phyloP scores from a whole-genome alignment of 2,888 invertebrate species.

The Nomada fucata region DNA sequence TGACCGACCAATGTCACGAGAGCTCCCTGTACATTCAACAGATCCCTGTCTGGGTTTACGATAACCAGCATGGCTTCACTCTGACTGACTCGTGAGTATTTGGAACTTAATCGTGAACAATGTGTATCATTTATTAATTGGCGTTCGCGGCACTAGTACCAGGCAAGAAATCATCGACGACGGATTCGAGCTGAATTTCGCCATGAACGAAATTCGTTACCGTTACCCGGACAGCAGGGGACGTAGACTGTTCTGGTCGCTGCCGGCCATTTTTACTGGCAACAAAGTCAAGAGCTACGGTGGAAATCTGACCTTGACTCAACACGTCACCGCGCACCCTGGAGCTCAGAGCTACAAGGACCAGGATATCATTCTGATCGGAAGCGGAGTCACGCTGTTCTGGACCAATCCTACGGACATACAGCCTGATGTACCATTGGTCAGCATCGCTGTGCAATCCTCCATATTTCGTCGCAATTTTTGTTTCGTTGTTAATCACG shows the following conservation, averaged over 20 bases:
- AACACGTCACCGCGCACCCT: conserved; percentile 87
- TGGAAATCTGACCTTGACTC: conserved; percentile 90
- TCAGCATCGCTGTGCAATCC: conserved; percentile 76
- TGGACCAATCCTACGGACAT: conserved; percentile 89
- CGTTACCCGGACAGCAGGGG: conserved; percentile 84
- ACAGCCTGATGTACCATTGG: conserved; percentile 86
- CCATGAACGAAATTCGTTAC: conserved; percentile 88
- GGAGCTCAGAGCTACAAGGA: conserved; percentile 87
- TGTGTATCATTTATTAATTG: no score
- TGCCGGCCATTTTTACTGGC: conserved; percentile 87
- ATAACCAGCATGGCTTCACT: conserved; percentile 86
- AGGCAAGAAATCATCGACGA: conserved; percentile 83
- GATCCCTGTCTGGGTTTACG: conserved; percentile 88
- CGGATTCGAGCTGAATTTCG: conserved; percentile 86
- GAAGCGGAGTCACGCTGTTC: conserved; percentile 90
- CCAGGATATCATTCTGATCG: conserved; percentile 92
- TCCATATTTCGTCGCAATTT: not conserved
- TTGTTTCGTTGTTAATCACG: not conserved
- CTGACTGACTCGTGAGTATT: conserved; percentile 87
- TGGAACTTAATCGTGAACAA: not conserved
- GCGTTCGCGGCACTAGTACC: conserved; percentile 40
- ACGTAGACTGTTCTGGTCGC: conserved; percentile 89
- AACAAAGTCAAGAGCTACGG: conserved; percentile 95
- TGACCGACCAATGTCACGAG: conserved; percentile 90
- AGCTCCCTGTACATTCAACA: conserved; percentile 87